Evolutionary conservation across 2,797 vertebrate genomes (phyloP).

Genomic region (Mus spretus): DNA sequence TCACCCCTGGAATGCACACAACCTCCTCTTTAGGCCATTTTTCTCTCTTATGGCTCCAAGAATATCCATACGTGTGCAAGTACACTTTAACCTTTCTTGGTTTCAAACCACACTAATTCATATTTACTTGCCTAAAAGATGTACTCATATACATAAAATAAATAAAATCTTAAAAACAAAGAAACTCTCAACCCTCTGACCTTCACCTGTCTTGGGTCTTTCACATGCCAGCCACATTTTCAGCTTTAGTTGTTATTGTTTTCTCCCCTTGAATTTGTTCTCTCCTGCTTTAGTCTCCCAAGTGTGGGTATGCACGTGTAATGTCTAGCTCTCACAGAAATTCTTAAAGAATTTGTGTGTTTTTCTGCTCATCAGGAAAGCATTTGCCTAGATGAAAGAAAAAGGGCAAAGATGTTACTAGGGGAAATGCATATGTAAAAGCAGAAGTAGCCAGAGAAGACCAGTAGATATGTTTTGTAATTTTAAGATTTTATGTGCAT

Average conservation of each 20-base stretch:
- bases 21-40: neutral
- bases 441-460: neutral
- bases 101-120: neutral
- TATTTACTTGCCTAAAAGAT: neutral
- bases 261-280: neutral
- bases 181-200: neutral
- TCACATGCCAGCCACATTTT: neutral
- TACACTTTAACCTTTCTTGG: neutral
- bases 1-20: neutral
- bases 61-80: neutral
- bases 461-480: neutral
- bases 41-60: neutral
- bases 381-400: neutral
- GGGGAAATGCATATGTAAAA: neutral
- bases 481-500: neutral
- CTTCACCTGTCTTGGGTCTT: neutral
- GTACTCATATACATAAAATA: neutral
- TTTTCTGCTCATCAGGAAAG: neutral
- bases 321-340: neutral
- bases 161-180: neutral
- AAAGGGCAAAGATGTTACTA: neutral
- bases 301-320: neutral
- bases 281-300: neutral
- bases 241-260: neutral
- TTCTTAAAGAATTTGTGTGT: neutral